These are phyloP conservation scores for Cosmorhoe ocellata DNA, from an alignment of 2,888 invertebrate species.

Conservation along the genomic window DNA sequence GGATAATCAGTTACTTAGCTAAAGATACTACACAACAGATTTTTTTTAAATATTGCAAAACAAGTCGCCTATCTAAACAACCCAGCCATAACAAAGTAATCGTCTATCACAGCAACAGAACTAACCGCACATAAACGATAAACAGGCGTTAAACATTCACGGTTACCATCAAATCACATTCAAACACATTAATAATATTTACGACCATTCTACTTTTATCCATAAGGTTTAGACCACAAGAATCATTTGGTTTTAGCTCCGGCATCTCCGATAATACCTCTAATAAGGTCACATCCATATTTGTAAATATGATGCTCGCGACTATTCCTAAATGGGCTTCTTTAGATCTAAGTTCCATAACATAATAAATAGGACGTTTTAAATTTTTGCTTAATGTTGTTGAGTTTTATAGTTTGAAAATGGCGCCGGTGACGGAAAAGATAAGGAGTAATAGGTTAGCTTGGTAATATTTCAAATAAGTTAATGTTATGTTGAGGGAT, in stretches of 20 bases:
- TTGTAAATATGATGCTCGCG: slow-evolving; percentile 26
- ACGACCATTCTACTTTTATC: slow-evolving; percentile 19
- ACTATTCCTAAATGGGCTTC: slow-evolving; percentile 22
- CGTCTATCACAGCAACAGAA: slow-evolving; percentile 8
- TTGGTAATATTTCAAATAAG: too few relatives aligned
- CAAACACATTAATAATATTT: slow-evolving; percentile 9
- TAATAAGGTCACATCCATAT: slow-evolving; percentile 26
- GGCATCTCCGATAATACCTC: background rate
- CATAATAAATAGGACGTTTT: too few relatives aligned
- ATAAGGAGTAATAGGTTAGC: too few relatives aligned
- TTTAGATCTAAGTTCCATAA: slow-evolving; percentile 8
- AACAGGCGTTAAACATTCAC: slow-evolving; percentile 26
- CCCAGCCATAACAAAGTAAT: slow-evolving; percentile 18
- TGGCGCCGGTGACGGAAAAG: too few relatives aligned
- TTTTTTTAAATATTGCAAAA: too few relatives aligned
- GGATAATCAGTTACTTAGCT: too few relatives aligned
- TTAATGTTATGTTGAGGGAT: too few relatives aligned
- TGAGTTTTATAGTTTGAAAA: too few relatives aligned
- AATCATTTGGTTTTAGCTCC: background rate
- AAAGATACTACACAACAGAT: too few relatives aligned
- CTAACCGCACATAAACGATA: slow-evolving; percentile 18
- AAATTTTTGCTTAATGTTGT: too few relatives aligned
- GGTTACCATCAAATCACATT: slow-evolving; percentile 24
- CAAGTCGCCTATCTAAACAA: slow-evolving; percentile 12
- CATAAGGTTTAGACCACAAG: slow-evolving; percentile 11